Conservation (phyloP, 2,797 vertebrate species). For the Hippoglossus hippoglossus region DNA sequence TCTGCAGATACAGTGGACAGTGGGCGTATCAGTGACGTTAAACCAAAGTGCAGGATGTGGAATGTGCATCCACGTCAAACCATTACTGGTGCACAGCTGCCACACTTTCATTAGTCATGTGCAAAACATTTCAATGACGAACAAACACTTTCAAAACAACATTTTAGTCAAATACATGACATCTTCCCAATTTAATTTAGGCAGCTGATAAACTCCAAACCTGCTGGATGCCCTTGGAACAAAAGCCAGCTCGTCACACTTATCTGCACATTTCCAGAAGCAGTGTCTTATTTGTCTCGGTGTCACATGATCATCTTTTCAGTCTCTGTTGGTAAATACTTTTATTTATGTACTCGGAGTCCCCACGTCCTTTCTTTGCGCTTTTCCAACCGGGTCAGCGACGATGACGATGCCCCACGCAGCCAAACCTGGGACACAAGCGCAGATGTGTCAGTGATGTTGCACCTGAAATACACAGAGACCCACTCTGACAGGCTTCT, state of each 20-base stretch:
- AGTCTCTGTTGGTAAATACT: background rate
- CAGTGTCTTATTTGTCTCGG: background rate
- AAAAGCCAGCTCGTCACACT: background rate
- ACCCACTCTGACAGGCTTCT: background rate
- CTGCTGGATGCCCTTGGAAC: background rate
- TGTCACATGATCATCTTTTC: background rate
- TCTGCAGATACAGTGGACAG: slow-evolving; percentile 87
- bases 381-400: slow-evolving; percentile 71
- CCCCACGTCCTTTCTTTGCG: slow-evolving; percentile 56
- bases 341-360: background rate
- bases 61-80: too few relatives aligned
- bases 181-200: slow-evolving; percentile 5
- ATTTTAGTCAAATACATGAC: too few relatives aligned
- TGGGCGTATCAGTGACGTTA: slow-evolving; percentile 69
- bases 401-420: slow-evolving; percentile 75
- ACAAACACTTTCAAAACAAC: too few relatives aligned
- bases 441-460: background rate
- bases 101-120: too few relatives aligned
- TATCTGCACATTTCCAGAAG: background rate
- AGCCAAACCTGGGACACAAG: slow-evolving; percentile 68
- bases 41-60: too few relatives aligned
- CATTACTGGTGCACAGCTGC: too few relatives aligned
- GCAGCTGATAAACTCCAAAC: background rate
- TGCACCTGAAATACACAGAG: background rate
- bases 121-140: too few relatives aligned